A percentile compares a stretch with the other conserved stretches of the same genome.
Conservation (phyloP, 2,113 vertebrate species). For the Eira barbara region DNA sequence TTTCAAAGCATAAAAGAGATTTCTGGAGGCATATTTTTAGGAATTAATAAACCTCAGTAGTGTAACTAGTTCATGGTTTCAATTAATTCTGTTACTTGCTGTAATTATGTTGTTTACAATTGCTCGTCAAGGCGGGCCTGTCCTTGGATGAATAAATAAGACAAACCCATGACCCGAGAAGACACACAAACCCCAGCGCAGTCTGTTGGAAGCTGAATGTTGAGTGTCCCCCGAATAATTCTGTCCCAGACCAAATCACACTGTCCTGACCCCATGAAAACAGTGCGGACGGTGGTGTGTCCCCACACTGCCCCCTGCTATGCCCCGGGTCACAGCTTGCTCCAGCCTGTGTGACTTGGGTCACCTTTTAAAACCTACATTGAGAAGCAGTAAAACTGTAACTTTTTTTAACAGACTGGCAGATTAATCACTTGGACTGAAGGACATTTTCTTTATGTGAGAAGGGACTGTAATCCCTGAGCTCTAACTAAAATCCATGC, state of each 20-base stretch:
- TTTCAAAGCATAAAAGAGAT: neutral
- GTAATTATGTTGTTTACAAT: neutral
- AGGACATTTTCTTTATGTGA: neutral
- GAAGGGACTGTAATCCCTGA: neutral
- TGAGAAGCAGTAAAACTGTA: neutral
- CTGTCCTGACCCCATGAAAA: no score
- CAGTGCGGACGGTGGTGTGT: fast-evolving
- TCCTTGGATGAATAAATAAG: neutral
- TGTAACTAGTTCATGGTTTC: neutral
- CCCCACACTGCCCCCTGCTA: no score
- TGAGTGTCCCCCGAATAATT: neutral
- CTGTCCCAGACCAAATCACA: neutral
- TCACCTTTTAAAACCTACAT: neutral
- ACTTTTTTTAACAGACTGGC: neutral
- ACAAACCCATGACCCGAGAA: neutral
- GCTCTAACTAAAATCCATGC: neutral
- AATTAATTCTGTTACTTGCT: neutral
- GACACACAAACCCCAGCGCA: neutral
- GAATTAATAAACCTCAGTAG: neutral
- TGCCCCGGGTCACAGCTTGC: neutral
- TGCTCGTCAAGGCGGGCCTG: neutral
- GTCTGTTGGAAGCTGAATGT: no score
- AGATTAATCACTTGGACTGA: neutral
- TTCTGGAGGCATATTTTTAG: neutral
- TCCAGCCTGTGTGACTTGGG: neutral